Base-by-base conservation (phyloP, 53 echinoderm and acorn worm species). In the Stichopus horrens region DNA sequence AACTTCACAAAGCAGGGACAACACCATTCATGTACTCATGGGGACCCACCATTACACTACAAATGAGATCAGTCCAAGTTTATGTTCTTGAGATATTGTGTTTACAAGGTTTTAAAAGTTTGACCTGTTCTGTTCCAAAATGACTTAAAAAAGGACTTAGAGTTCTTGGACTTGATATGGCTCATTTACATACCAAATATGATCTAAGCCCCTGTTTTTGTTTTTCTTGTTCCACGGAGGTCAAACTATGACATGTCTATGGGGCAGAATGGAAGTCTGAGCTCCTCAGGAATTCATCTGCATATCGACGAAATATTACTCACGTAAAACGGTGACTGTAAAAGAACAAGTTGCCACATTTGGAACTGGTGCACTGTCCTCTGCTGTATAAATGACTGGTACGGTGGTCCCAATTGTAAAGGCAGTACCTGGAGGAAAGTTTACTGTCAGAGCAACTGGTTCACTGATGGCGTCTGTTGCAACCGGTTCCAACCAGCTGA, bases 341-440 rank as follows among this genome's bases (percentile, higher is more conserved):
- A 94, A 94, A 4, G 5, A 14, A 54, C 94, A 94, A 0, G 59
- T 56, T 0, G 88, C 94, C 51, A 76, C 5, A 63, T 94, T 94
- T 67, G 90, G 85, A 63, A 85, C 60, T 23, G 68, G 88, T 19
- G 94, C 89, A 18, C 75, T 75, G 60, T 94, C 94, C 9, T 6
- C 82, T 7, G 94, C 94, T 4, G 76, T 87, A 79, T 92, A 94
- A 4, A 51, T 21, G 11, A 90, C 93, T 4, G 37, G 58, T 21
- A 77, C 73, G 54, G 93, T 60, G 21, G 74, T 83, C 9, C 88
- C 88, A 67, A 77, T 88, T 4, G 58, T 55, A 60, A 83, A 71
- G 54, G 57, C 74, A 7, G 85, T 66, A 52, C 85, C 85, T 9
- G 85, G 85, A 14, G 85, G 65, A 8, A 66, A 67, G 85, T 67